Base-by-base conservation (phyloP, 2,888 invertebrate genomes). In the Galeruca laticollis region DNA sequence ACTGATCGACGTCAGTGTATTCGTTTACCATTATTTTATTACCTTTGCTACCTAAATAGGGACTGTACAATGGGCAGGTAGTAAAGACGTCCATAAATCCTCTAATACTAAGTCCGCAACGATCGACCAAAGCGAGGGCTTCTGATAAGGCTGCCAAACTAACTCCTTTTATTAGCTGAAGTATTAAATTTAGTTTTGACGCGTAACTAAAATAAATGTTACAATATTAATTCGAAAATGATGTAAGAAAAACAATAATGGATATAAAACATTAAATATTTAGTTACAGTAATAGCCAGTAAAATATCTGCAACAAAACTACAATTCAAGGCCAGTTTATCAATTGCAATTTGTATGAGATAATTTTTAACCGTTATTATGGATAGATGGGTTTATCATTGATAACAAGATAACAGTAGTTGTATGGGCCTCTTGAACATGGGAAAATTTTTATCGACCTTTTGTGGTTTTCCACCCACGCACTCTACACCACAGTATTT, bases 101-200 rank as follows among this genome's bases (percentile, higher is more conserved):
- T 75, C 93, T 93, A 82, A 94, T 92, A 77, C 93, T 92, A 68
- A 98, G 90, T 0, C 96, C 96, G 10, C 95, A 94, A 70, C 96
- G 90, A 86, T 97, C 97, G 0, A 97, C 97, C 72, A 98, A 88
- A 21, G 97, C 96, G 88, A 98, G 92, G 2, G 95, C 95, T 86
- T 98, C 98, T 0, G 97, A 94, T 65, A 98, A 87, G 33, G 95
- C 96, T 1, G 95, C 96, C 73, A 97, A 87, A 68, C 94, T 92
- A 43, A 97, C 93, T 9, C 97, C 78, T 63, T 93, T 90, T 84
- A 97, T 92, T 81, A 96, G 89, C 66, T 81, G 82, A 78, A 97
- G 89, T 68, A 97, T 94, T 64, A 98, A 89, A 88, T 97, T 97
- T 92, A 98, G 95, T 87, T 96, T 96, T 52, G 95, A 93, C 60